phyloP scores from a whole-genome alignment of 2,797 vertebrate species.

The Valencia hispanica region DNA sequence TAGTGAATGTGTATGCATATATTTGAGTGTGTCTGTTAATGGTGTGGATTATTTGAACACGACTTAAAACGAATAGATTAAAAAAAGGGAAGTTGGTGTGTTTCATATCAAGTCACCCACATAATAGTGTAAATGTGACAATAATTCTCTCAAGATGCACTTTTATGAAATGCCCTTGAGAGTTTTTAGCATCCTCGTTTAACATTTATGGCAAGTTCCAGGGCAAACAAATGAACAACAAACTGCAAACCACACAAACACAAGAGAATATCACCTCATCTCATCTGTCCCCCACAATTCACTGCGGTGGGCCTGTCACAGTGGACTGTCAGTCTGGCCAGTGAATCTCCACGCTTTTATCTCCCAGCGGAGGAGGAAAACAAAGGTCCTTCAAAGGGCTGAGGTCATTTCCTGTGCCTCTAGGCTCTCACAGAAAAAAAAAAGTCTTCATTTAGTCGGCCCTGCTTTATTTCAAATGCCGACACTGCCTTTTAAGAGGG shows the following conservation, averaged over 20 bases:
- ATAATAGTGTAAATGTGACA: constrained; percentile 38
- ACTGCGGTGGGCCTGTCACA: constrained; percentile 72
- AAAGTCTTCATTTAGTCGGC: constrained; percentile 81
- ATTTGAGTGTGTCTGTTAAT: constrained; percentile 3
- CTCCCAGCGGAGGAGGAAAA: constrained; percentile 82
- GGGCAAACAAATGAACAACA: constrained; percentile 52
- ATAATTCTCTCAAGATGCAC: constrained; percentile 56
- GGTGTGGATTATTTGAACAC: constrained; percentile 22
- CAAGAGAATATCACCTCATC: constrained; percentile 69
- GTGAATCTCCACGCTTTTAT: constrained; percentile 81
- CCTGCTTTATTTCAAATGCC: constrained; percentile 84
- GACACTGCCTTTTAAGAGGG: constrained; percentile 78
- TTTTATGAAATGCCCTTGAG: constrained; percentile 58
- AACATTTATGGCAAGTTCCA: constrained; percentile 58
- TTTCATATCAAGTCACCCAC: constrained; percentile 49
- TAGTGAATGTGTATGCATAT: not conserved
- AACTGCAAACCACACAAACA: constrained; percentile 45
- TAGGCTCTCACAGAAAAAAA: constrained; percentile 81
- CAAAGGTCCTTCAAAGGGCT: constrained; percentile 83
- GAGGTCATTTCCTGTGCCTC: constrained; percentile 91
- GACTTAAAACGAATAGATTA: constrained; percentile 23
- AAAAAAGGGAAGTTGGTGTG: constrained; percentile 28
- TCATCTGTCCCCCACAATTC: constrained; percentile 82
- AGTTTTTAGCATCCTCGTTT: constrained; percentile 50
- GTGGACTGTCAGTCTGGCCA: constrained; percentile 55